A percentile compares a stretch with the other conserved stretches of the same genome.
phyloP scores from a whole-genome alignment of 2,888 invertebrate species.

The Hipparchia sbordonii region DNA sequence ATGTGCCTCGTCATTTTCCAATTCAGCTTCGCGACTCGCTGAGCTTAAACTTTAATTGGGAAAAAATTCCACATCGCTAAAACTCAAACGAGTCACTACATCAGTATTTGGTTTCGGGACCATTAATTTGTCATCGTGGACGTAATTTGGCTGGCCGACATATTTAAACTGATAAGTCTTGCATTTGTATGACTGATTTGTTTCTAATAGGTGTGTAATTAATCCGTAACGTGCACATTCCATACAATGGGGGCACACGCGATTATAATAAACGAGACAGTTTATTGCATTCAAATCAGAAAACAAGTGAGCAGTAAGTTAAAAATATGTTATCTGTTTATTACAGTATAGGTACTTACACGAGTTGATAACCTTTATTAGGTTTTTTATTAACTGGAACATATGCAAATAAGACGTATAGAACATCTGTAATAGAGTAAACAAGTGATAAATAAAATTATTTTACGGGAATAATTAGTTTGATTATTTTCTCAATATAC shows the following conservation, averaged over 20 bases:
- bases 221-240: constrained; percentile 41
- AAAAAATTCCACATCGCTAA: no score
- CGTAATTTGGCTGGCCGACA: constrained; percentile 21
- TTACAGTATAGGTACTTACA: constrained; percentile 5
- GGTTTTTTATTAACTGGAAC: constrained; percentile 10
- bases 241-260: constrained; percentile 40
- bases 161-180: constrained; percentile 24
- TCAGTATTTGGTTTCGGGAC: constrained; percentile 11
- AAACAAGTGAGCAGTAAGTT: constrained; percentile 10
- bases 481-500: no score
- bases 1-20: no score
- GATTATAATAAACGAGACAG: constrained; percentile 19
- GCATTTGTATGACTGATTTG: constrained; percentile 35
- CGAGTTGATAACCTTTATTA: constrained; percentile 19
- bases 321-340: constrained; percentile 22
- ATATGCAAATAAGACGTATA: neutral
- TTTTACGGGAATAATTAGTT: no score
- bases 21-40: no score
- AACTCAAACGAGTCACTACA: neutral
- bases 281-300: constrained; percentile 10
- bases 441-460: neutral
- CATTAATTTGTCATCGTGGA: constrained; percentile 16
- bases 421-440: neutral
- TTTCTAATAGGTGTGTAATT: constrained; percentile 33
- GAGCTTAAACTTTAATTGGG: no score